Evolutionary conservation across 2,888 invertebrate genomes (phyloP), one percentile per base, ranked within the genome.

Genomic region (Aphidius colemani): DNA sequence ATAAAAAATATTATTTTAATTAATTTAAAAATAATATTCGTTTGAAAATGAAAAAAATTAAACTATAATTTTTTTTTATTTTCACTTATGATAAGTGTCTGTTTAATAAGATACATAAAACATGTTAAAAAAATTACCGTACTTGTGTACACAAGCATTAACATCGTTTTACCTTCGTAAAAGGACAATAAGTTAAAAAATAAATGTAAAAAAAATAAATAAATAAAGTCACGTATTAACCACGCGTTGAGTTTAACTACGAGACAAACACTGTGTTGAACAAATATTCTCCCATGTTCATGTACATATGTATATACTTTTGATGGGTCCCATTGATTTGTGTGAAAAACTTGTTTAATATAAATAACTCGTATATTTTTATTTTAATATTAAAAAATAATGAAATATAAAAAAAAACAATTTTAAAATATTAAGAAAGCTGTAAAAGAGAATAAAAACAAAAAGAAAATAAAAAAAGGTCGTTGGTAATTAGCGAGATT

Each of bases 401-500:
- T 13, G 11, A 46, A 41, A 56, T 8, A 45, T 18, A 18, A 18
- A 18, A 18, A 18, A 18, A 1, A 0, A 18, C n/a, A 59, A 44
- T 45, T 30, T 5, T 7, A 40, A 0, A 41, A 30, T 50, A 45
- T 13, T n/a, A 59, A 64, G 64, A 65, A 64, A 60, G 62, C 57
- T 44, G 69, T 66, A 63, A 58, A 63, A 46, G 66, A 63, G 58
- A 64, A 64, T 59, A 63, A 40, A 62, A 61, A 62, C 53, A 61
- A 68, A 70, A 71, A 69, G 69, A 71, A 74, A 70, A n/a, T n/a
- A n/a, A 76, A 78, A 74, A 75, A 77, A 78, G 77, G 78, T 78
- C 77, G 78, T 76, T 76, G 76, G 77, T 79, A 79, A 79, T 79
- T 78, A 79, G 78, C 77, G 65, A 57, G 60, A 30, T 64, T 50